Conservation (phyloP, 2,113 vertebrate genomes). For the Emydura subglobosa region DNA sequence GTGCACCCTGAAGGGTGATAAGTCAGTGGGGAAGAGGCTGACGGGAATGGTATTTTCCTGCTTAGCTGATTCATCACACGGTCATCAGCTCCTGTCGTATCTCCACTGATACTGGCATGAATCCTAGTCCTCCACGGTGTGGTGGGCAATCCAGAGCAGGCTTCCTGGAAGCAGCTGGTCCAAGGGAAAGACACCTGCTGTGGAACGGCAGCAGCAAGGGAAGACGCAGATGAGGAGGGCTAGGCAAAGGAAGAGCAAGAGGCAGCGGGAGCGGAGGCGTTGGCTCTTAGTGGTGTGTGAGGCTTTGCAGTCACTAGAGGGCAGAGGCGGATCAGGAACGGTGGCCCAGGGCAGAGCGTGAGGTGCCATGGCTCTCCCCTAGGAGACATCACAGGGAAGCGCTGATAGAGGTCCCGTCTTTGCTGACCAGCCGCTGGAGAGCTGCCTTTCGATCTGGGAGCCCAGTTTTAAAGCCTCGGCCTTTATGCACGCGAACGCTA, state of each 20-base stretch:
- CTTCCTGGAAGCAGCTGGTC: background rate
- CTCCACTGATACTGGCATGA: background rate
- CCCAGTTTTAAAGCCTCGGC: rapidly evolving
- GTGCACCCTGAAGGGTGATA: background rate
- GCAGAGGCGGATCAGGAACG: constrained; percentile 53
- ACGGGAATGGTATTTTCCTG: background rate
- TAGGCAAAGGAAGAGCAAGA: background rate
- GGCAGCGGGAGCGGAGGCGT: background rate
- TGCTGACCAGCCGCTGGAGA: rapidly evolving
- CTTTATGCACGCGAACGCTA: rapidly evolving
- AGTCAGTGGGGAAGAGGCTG: background rate
- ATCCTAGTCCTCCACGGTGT: background rate
- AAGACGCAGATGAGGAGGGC: background rate
- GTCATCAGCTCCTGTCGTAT: background rate
- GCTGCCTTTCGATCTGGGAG: background rate
- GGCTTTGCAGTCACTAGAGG: constrained; percentile 30
- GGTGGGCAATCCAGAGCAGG: background rate
- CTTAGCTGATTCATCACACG: background rate
- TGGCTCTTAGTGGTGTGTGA: background rate
- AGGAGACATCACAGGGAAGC: rapidly evolving
- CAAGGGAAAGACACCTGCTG: background rate
- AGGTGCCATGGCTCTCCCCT: background rate
- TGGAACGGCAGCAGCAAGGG: background rate
- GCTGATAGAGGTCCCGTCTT: background rate
- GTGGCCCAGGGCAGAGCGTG: background rate